Evolutionary conservation across 2,113 vertebrate genomes (phyloP).

Genomic region (Hydrolagus affinis): DNA sequence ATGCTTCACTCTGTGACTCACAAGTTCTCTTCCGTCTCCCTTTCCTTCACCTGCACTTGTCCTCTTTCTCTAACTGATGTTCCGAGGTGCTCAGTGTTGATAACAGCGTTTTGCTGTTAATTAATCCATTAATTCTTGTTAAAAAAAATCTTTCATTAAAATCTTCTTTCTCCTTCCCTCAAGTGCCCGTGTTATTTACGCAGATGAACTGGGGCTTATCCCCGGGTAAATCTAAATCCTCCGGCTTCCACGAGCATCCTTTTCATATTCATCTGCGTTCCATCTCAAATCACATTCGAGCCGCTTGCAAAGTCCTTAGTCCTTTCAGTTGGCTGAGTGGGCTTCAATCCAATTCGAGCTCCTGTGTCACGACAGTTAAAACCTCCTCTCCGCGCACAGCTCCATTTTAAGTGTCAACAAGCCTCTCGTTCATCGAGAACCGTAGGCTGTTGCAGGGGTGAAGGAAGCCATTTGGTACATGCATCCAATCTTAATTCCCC

Average conservation of each 20-base stretch:
- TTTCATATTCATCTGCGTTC: background rate
- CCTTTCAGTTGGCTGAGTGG: too few relatives aligned
- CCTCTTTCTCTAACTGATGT: background rate
- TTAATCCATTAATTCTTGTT: background rate
- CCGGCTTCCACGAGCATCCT: background rate
- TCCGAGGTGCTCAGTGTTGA: background rate
- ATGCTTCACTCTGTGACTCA: too few relatives aligned
- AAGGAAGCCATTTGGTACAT: too few relatives aligned
- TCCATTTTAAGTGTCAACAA: too few relatives aligned
- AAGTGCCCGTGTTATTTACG: background rate
- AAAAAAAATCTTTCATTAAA: conserved; percentile 16
- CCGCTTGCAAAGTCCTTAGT: too few relatives aligned
- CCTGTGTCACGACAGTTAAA: too few relatives aligned
- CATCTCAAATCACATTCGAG: too few relatives aligned
- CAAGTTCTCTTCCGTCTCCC: background rate
- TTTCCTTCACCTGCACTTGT: background rate
- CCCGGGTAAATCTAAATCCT: background rate
- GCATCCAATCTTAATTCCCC: too few relatives aligned
- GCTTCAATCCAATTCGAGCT: too few relatives aligned
- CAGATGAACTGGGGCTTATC: background rate
- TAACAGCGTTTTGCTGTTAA: background rate
- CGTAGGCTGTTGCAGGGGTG: too few relatives aligned
- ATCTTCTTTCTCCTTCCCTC: background rate
- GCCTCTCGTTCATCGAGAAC: too few relatives aligned
- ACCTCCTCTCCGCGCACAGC: too few relatives aligned